phyloP scores from a whole-genome alignment of 2,797 vertebrate species.

The Neoniphon sammara region DNA sequence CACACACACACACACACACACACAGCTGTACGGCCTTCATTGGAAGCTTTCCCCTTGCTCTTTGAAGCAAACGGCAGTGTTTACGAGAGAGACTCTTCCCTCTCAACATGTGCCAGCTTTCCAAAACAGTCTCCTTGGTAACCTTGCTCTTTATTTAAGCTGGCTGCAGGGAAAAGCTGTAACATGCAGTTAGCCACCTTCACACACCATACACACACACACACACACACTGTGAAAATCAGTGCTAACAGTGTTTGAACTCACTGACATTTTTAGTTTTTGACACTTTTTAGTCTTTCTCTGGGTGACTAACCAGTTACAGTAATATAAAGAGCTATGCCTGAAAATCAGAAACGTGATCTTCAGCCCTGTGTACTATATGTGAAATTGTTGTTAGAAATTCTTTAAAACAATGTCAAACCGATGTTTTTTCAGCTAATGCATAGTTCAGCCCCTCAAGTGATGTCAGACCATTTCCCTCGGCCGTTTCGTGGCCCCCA shows the following conservation, averaged over 20 bases:
- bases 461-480: no score
- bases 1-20: conserved; percentile 14
- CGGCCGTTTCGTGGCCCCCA: background rate
- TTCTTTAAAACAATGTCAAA: no score
- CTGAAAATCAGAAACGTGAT: background rate
- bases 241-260: conserved; percentile 15
- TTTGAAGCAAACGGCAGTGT: conserved; percentile 72
- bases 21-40: conserved; percentile 21
- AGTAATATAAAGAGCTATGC: background rate
- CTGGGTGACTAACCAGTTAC: background rate
- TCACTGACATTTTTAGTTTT: conserved; percentile 34
- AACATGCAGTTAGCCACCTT: conserved; percentile 27
- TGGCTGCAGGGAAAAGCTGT: conserved; percentile 50
- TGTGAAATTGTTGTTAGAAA: no score
- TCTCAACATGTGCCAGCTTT: conserved; percentile 81
- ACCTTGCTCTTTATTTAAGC: conserved; percentile 70
- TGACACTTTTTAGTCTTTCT: conserved; percentile 16
- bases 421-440: background rate
- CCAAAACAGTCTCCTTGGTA: conserved; percentile 82
- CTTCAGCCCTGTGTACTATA: conserved; percentile 12
- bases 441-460: background rate
- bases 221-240: conserved; percentile 20
- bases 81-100: conserved; percentile 67
- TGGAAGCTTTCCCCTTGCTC: conserved; percentile 52
- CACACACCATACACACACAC: conserved; percentile 8